Conservation (phyloP, 2,113 vertebrate species). For the Phrynocephalus versicolor region DNA sequence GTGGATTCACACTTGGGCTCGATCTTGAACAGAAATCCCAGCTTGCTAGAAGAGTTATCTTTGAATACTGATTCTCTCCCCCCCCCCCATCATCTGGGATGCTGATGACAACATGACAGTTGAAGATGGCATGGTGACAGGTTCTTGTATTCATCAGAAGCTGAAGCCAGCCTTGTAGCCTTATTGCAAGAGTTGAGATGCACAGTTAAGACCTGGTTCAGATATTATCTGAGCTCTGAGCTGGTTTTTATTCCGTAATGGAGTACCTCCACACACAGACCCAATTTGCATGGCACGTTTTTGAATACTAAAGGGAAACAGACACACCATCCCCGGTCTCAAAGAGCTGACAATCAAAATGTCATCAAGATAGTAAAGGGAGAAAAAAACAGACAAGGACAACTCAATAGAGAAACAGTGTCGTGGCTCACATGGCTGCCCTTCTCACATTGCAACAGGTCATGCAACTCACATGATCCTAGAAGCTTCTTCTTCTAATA, state of each 20-base stretch:
- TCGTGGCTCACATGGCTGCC: neutral
- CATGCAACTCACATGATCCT: neutral
- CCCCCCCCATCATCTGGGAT: neutral
- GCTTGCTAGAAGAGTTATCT: conserved; percentile 10
- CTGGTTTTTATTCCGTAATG: neutral
- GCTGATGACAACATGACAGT: conserved; percentile 16
- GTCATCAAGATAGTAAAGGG: neutral
- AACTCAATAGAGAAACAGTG: neutral
- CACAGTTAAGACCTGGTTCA: neutral
- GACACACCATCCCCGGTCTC: neutral
- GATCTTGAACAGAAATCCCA: neutral
- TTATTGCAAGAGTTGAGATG: neutral
- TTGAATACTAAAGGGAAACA: neutral
- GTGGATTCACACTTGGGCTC: conserved; percentile 4
- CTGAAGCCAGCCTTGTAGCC: neutral
- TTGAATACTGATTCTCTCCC: neutral
- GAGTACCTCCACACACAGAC: neutral
- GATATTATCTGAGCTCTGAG: neutral
- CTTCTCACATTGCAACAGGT: neutral
- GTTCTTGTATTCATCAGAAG: conserved; percentile 5
- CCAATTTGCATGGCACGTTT: neutral
- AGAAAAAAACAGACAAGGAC: neutral
- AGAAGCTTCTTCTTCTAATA: neutral
- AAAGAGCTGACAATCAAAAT: neutral
- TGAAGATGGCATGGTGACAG: conserved; percentile 1